A percentile compares a stretch with the other conserved stretches of the same genome.
These are phyloP conservation scores for Pseudeuparius sepicola DNA, from an alignment of 2,888 invertebrate species.

Conservation along the genomic window DNA sequence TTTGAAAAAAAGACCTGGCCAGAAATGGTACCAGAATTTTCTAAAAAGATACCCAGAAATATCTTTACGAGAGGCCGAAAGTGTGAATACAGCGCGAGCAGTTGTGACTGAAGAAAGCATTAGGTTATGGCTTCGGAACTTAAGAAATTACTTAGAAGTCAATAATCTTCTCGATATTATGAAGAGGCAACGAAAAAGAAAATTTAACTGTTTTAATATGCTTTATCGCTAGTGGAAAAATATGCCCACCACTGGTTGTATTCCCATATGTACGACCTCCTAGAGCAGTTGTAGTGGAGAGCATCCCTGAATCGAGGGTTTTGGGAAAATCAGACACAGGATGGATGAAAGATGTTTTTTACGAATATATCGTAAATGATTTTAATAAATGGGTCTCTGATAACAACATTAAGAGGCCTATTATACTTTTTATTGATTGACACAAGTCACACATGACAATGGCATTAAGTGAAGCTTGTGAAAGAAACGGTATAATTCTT, in stretches of 20 bases:
- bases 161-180: neutral
- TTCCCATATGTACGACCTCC: too few species aligned
- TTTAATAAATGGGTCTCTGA: constrained; percentile 15
- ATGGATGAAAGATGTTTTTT: too few species aligned
- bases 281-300: constrained; percentile 16
- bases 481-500: constrained; percentile 9
- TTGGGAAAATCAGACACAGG: too few species aligned
- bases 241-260: too few species aligned
- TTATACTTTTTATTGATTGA: constrained; percentile 15
- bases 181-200: too few species aligned
- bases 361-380: constrained; percentile 14
- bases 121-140: neutral
- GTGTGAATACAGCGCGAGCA: neutral
- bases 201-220: too few species aligned
- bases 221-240: too few species aligned
- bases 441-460: constrained; percentile 16
- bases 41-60: constrained; percentile 7
- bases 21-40: constrained; percentile 6
- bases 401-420: constrained; percentile 17
- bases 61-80: constrained; percentile 8
- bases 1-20: constrained; percentile 7
- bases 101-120: neutral
- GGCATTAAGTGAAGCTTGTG: constrained; percentile 13
- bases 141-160: neutral
- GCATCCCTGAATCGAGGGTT: constrained; percentile 17